These are phyloP conservation scores for Drosophila pseudotalamancana DNA, from an alignment of 2,888 invertebrate species.

Conservation along the genomic window DNA sequence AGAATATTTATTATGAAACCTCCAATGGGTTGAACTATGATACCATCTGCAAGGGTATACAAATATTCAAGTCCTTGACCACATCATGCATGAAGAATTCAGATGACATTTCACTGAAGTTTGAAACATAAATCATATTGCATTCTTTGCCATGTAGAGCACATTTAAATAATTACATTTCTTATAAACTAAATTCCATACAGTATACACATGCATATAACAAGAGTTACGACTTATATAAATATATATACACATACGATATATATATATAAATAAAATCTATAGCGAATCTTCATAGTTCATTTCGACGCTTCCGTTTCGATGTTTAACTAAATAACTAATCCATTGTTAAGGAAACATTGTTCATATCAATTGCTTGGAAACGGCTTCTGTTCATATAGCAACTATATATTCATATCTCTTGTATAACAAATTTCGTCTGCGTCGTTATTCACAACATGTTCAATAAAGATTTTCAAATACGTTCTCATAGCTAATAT, in stretches of 20 bases:
- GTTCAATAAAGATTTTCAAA: slow-evolving; percentile 18
- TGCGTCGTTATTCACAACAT: slow-evolving; percentile 28
- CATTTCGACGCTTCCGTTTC: slow-evolving; percentile 24
- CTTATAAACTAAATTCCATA: slow-evolving; percentile 5
- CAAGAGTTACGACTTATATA: neutral
- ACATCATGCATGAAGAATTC: neutral
- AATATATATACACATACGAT: neutral
- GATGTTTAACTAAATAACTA: slow-evolving; percentile 16
- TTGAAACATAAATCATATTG: neutral
- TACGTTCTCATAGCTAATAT: slow-evolving; percentile 46
- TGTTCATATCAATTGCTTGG: slow-evolving; percentile 27
- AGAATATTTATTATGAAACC: too few species aligned
- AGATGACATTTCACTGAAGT: neutral
- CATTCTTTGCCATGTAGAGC: neutral
- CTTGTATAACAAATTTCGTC: slow-evolving; percentile 11
- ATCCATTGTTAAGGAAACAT: slow-evolving; percentile 22
- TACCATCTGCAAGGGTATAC: neutral
- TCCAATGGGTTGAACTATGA: too few species aligned
- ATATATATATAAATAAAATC: neutral
- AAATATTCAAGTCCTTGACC: neutral
- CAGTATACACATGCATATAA: slow-evolving; percentile 8
- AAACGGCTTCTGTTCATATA: slow-evolving; percentile 42
- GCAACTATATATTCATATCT: slow-evolving; percentile 9
- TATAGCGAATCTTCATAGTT: slow-evolving; percentile 5
- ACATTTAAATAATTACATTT: neutral